Conservation (phyloP, 2,888 invertebrate genomes). For the Drosophila mulleri region DNA sequence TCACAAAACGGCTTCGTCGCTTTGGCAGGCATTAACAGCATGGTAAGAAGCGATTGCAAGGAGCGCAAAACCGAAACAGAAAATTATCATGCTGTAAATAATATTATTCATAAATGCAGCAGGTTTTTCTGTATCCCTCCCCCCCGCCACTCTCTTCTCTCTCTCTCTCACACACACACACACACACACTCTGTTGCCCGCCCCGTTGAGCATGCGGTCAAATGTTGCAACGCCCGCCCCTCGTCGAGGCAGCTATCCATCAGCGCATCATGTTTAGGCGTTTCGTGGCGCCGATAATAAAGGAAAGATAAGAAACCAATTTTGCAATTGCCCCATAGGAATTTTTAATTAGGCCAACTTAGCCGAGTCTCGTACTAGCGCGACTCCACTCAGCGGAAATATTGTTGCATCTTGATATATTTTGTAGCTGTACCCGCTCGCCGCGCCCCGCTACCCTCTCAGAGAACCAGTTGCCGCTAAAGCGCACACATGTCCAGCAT, state of each 20-base stretch:
- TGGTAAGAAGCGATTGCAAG: constrained; percentile 59
- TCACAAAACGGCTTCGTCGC: constrained; percentile 81
- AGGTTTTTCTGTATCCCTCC: neutral
- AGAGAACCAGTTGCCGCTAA: constrained; percentile 39
- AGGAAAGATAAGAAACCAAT: constrained; percentile 81
- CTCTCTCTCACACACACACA: neutral
- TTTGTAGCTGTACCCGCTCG: neutral
- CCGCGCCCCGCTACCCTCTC: neutral
- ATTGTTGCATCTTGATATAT: constrained; percentile 55
- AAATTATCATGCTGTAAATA: constrained; percentile 80
- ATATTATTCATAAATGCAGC: constrained; percentile 81
- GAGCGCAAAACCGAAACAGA: constrained; percentile 52
- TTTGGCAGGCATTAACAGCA: constrained; percentile 69
- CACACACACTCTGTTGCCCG: neutral
- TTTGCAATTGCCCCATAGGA: constrained; percentile 80
- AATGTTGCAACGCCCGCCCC: constrained; percentile 19
- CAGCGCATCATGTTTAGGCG: constrained; percentile 79
- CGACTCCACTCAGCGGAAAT: constrained; percentile 35
- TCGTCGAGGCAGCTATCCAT: constrained; percentile 72
- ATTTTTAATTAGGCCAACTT: constrained; percentile 80
- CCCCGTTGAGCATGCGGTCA: constrained; percentile 32
- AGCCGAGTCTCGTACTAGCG: constrained; percentile 30
- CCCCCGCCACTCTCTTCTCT: neutral
- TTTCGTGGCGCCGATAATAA: constrained; percentile 80
- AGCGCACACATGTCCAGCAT: constrained; percentile 37